Conservation (phyloP, 2,113 vertebrate species). For the Toxotes jaculatrix region DNA sequence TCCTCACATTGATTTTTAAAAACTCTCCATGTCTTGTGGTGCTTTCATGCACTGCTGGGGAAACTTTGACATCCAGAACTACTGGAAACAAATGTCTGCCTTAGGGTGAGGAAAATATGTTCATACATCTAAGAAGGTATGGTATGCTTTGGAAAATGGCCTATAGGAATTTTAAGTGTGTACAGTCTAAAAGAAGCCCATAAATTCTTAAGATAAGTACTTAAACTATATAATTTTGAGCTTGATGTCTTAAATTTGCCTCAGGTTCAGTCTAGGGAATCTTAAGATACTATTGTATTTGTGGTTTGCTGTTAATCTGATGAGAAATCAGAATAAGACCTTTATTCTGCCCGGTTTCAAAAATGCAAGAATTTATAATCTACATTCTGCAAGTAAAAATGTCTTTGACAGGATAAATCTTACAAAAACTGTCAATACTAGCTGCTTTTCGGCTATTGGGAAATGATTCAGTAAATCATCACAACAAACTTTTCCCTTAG, state of each 20-base stretch:
- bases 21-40: neutral
- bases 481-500: neutral
- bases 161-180: neutral
- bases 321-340: neutral
- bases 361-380: neutral
- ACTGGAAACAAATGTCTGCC: neutral
- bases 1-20: neutral
- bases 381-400: neutral
- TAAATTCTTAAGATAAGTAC: neutral
- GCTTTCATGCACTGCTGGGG: neutral
- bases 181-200: neutral
- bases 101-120: neutral
- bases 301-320: neutral
- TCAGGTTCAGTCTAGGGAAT: neutral
- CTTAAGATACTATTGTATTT: neutral
- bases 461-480: neutral
- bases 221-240: neutral
- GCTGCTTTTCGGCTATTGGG: neutral
- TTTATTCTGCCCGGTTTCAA: neutral
- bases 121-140: neutral
- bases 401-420: neutral
- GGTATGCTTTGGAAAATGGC: neutral
- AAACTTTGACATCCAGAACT: neutral
- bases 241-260: neutral
- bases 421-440: neutral